phyloP scores from a whole-genome alignment of 2,888 invertebrate species.

The Sarcophaga subvicina region DNA sequence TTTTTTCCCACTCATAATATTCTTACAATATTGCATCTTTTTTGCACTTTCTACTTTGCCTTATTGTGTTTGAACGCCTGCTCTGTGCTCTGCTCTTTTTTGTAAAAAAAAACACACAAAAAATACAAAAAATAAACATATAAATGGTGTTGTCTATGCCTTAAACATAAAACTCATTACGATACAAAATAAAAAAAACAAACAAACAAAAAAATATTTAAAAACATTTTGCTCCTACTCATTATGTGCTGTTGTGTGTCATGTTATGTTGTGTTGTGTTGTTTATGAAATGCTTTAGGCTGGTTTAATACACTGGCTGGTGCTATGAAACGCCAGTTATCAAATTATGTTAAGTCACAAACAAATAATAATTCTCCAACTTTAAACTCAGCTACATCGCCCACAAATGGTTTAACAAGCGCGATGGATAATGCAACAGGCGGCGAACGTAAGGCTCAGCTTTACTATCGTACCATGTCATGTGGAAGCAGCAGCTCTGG shows the following conservation, averaged over 20 bases:
- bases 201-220: conserved; percentile 17
- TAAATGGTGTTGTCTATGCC: conserved; percentile 21
- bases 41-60: conserved; percentile 44
- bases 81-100: background rate
- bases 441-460: conserved; percentile 68
- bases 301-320: conserved; percentile 87
- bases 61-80: conserved; percentile 31
- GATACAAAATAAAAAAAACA: conserved; percentile 14
- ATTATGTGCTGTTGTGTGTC: conserved; percentile 58
- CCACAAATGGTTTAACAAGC: conserved; percentile 68
- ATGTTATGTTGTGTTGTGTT: conserved; percentile 51
- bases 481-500: conserved; percentile 76
- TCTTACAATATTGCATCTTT: conserved; percentile 40
- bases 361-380: conserved; percentile 81
- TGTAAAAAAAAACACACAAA: background rate
- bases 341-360: conserved; percentile 91
- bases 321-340: conserved; percentile 90
- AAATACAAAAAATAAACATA: too few relatives aligned
- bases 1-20: conserved; percentile 42
- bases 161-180: conserved; percentile 28
- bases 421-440: conserved; percentile 8
- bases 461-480: conserved; percentile 77
- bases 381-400: conserved; percentile 69
- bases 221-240: conserved; percentile 42
- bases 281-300: conserved; percentile 78